These are phyloP conservation scores for Pseudochaenichthys georgianus DNA, from an alignment of 2,797 vertebrate species.

Conservation along the genomic window DNA sequence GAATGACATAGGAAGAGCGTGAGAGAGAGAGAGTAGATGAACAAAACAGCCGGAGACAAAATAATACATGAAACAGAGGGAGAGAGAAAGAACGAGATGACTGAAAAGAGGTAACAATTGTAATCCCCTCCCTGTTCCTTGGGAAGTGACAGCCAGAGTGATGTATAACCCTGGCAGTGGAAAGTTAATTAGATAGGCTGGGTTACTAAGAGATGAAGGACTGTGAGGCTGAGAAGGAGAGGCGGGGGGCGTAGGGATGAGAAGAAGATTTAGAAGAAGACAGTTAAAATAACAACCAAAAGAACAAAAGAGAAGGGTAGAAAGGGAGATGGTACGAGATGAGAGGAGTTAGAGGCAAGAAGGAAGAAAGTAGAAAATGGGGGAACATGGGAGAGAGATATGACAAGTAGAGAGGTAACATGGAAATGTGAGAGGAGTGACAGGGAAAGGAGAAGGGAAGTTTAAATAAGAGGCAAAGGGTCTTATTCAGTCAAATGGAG, in stretches of 20 bases:
- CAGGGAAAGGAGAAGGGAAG: not conserved
- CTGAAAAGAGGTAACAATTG: constrained; percentile 71
- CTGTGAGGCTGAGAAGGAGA: constrained; percentile 50
- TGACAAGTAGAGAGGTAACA: constrained; percentile 3
- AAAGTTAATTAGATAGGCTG: constrained; percentile 81
- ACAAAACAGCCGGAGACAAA: constrained; percentile 53
- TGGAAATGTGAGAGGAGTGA: not conserved
- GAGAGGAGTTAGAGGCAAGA: constrained; percentile 23
- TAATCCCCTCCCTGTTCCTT: constrained; percentile 57
- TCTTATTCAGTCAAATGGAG: not conserved
- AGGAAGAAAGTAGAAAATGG: constrained; percentile 14
- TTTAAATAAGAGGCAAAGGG: constrained; percentile 20
- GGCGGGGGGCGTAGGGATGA: constrained; percentile 23
- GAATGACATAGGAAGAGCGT: constrained; percentile 33
- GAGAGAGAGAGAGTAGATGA: constrained; percentile 29
- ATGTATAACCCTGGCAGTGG: constrained; percentile 74
- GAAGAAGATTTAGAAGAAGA: constrained; percentile 31
- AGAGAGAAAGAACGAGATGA: constrained; percentile 48
- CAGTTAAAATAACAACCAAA: constrained; percentile 27
- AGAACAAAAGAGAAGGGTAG: constrained; percentile 18
- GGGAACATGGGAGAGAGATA: not conserved
- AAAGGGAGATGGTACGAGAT: constrained; percentile 12
- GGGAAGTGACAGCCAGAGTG: constrained; percentile 71
- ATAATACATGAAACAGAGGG: constrained; percentile 38
- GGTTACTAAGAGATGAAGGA: constrained; percentile 74